These are phyloP conservation scores for Lutra lutra DNA, from an alignment of 2,797 vertebrate species.

Conservation along the genomic window DNA sequence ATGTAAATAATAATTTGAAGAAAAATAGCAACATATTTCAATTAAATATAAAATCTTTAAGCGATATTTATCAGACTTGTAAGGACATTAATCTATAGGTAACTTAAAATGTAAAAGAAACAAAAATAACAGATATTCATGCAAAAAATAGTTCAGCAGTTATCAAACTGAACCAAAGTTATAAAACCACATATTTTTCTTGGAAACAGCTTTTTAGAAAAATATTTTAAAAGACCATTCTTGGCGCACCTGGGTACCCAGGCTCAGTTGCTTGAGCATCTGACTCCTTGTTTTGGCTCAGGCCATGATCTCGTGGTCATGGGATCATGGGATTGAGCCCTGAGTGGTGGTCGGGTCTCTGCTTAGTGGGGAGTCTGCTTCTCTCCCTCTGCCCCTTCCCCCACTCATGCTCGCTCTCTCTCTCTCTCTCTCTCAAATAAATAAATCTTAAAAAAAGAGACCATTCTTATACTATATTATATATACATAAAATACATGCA, in stretches of 20 bases:
- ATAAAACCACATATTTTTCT: background rate
- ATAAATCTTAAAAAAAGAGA: background rate
- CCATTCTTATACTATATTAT: background rate
- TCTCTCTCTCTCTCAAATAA: background rate
- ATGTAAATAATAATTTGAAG: slow-evolving; percentile 19
- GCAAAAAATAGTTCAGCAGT: background rate
- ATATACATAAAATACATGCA: background rate
- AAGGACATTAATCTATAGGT: slow-evolving; percentile 13
- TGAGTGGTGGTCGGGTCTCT: background rate
- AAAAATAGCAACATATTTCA: slow-evolving; percentile 24
- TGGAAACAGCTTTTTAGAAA: background rate
- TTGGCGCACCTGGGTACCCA: background rate
- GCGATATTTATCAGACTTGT: background rate
- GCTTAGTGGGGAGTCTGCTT: background rate
- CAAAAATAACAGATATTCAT: background rate
- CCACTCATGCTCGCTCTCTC: no score
- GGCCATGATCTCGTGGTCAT: background rate
- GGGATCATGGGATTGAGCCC: background rate
- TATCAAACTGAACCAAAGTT: slow-evolving; percentile 4
- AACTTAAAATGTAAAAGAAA: slow-evolving; percentile 39
- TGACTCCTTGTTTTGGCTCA: background rate
- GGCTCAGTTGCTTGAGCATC: background rate
- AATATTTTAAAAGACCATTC: background rate
- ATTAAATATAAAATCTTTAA: slow-evolving; percentile 39
- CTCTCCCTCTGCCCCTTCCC: background rate